Conservation (phyloP, 2,797 vertebrate species). For the Manis crassicaudata region DNA sequence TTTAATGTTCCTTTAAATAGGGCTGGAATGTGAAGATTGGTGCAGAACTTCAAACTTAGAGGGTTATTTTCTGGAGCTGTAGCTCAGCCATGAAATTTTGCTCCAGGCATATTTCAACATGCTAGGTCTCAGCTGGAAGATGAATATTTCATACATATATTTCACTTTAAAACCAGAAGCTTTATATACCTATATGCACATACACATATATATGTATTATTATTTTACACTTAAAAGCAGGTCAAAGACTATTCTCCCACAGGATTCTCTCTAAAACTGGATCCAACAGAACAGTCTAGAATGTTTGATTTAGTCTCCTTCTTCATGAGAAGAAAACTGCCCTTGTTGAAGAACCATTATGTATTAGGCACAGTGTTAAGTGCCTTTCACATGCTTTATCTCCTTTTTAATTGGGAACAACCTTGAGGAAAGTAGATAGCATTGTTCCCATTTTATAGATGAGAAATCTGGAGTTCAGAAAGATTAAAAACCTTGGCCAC, state of each 20-base stretch:
- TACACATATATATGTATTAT: not conserved
- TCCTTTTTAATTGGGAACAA: not conserved
- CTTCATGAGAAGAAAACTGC: not conserved
- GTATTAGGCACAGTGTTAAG: not conserved
- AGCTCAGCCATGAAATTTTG: constrained; percentile 67
- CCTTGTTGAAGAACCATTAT: not conserved
- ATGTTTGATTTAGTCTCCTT: not conserved
- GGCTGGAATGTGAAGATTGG: constrained; percentile 5
- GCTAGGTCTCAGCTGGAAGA: constrained; percentile 15
- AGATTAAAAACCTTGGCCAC: not conserved
- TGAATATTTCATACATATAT: constrained; percentile 22
- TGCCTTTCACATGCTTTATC: not conserved
- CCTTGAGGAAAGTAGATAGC: not conserved
- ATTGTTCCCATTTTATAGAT: not conserved
- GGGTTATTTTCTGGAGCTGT: constrained; percentile 58
- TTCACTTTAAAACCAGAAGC: constrained; percentile 33
- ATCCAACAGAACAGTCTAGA: not conserved
- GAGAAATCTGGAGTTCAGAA: not conserved
- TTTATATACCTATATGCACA: not conserved
- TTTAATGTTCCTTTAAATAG: not conserved
- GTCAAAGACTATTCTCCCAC: not conserved
- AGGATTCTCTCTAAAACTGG: not conserved
- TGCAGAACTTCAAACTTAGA: constrained; percentile 4
- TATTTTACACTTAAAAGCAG: not conserved
- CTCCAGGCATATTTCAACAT: constrained; percentile 50